Percentiles rank a stretch among this genome's conserved stretches.
These are phyloP conservation scores for Wiebesia pumilae DNA, from an alignment of 1,140 invertebrate genomes.

Conservation along the genomic window DNA sequence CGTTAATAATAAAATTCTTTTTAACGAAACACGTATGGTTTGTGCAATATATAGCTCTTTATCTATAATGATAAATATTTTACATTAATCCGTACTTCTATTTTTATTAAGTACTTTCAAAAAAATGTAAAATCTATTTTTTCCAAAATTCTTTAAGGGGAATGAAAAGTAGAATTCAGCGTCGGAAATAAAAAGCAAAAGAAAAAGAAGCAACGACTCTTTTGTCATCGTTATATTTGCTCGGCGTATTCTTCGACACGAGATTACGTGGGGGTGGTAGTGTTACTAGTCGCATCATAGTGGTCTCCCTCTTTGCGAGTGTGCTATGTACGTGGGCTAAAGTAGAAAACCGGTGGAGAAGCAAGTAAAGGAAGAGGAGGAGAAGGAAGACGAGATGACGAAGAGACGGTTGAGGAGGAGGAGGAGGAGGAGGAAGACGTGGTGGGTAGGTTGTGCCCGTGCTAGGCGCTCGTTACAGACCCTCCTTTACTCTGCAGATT, in stretches of 20 bases:
- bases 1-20: background rate
- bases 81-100: too few species aligned
- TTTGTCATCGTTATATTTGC: constrained; percentile 36
- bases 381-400: constrained; percentile 43
- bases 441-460: constrained; percentile 54
- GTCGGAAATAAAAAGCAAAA: background rate
- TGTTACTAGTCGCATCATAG: constrained; percentile 13
- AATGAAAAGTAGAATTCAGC: background rate
- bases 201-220: background rate
- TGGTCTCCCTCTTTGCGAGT: background rate
- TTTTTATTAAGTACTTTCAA: background rate
- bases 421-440: constrained; percentile 41
- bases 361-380: background rate
- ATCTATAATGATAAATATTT: too few species aligned
- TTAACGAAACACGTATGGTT: background rate
- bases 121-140: background rate
- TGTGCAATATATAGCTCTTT: too few species aligned
- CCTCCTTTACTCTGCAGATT: constrained; percentile 70
- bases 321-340: background rate
- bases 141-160: background rate
- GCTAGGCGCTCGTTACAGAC: constrained; percentile 70
- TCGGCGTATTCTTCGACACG: constrained; percentile 29
- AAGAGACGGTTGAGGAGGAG: background rate
- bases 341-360: background rate
- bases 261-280: constrained; percentile 25